A percentile compares a stretch with the other conserved stretches of the same genome.
Conservation (phyloP, 2,888 invertebrate species). For the Ophion costatus region DNA sequence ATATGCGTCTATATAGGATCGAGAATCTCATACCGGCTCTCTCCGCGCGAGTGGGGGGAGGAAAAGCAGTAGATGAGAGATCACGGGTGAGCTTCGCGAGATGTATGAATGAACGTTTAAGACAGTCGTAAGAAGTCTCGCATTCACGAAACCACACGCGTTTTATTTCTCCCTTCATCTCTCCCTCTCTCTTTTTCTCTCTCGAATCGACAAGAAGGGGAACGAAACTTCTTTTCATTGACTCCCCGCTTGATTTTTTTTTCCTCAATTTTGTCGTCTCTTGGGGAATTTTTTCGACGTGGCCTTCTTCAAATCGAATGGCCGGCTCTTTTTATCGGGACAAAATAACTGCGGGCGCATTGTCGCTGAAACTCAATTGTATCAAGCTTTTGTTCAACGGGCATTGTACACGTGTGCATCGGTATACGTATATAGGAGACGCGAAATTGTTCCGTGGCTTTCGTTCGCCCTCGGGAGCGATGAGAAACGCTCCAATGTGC, state of each 20-base stretch:
- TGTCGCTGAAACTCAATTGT: constrained; percentile 31
- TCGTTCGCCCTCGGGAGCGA: constrained; percentile 45
- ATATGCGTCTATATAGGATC: constrained; percentile 23
- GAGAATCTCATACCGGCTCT: constrained; percentile 22
- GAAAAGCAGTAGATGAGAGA: constrained; percentile 62
- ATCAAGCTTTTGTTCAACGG: neutral
- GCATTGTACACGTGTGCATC: neutral
- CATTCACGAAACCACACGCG: constrained; percentile 78
- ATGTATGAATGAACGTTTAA: constrained; percentile 82
- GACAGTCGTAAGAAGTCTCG: constrained; percentile 79
- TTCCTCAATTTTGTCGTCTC: neutral
- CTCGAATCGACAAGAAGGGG: neutral
- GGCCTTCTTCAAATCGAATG: constrained; percentile 4
- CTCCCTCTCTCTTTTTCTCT: neutral
- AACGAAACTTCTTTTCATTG: constrained; percentile 18
- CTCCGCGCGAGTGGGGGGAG: constrained; percentile 60
- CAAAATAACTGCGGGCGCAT: constrained; percentile 21
- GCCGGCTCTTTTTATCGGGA: constrained; percentile 7
- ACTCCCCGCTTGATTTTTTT: neutral
- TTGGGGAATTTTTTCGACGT: neutral
- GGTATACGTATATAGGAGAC: neutral
- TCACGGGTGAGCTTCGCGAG: constrained; percentile 61
- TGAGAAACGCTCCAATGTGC: neutral
- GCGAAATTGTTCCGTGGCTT: constrained; percentile 64
- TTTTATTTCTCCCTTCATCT: constrained; percentile 56